Evolutionary conservation across 2,888 invertebrate genomes (phyloP).

Genomic region (Metallyticus violacea): DNA sequence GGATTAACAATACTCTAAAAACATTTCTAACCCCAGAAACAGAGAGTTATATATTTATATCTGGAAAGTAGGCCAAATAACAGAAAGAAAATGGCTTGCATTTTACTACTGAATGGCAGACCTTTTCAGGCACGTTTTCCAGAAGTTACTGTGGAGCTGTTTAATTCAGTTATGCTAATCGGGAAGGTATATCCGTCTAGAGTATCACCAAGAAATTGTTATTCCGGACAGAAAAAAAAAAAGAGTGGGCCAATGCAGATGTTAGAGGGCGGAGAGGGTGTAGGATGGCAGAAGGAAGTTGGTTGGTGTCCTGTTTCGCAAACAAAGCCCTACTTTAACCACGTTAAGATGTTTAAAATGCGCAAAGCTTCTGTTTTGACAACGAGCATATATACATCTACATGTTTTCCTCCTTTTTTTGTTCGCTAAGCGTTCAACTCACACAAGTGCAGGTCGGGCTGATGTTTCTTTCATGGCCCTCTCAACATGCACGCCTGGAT

Average conservation of each 20-base stretch:
- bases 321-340: background rate
- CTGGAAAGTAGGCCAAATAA: too few relatives aligned
- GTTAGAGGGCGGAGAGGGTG: too few relatives aligned
- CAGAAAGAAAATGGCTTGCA: too few relatives aligned
- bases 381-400: too few relatives aligned
- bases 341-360: background rate
- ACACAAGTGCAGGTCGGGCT: background rate
- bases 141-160: background rate
- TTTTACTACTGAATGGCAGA: background rate
- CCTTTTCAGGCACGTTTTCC: background rate
- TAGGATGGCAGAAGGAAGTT: too few relatives aligned
- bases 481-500: background rate
- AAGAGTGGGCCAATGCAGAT: background rate
- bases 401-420: too few relatives aligned
- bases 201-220: background rate
- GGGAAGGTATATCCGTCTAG: background rate
- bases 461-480: background rate
- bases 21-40: too few relatives aligned
- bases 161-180: background rate
- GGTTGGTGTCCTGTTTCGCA: background rate
- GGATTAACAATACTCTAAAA: too few relatives aligned
- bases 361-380: background rate
- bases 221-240: background rate
- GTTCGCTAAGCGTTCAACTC: too few relatives aligned
- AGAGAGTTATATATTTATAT: too few relatives aligned